phyloP scores from a whole-genome alignment of 2,113 vertebrate species.

The Corvus cornix region DNA sequence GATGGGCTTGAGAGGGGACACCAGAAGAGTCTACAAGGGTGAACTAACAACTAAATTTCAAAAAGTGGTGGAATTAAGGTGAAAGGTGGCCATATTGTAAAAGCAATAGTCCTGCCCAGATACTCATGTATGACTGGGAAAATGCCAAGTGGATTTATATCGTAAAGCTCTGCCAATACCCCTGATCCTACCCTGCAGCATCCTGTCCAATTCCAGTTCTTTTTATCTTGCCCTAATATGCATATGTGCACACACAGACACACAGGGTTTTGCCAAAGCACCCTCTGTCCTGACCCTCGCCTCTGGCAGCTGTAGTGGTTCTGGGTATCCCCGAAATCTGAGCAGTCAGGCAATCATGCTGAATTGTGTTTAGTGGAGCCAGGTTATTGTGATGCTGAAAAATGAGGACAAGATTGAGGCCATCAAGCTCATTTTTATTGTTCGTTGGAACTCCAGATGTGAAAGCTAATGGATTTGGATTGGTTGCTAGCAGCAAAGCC shows the following conservation, averaged over 20 bases:
- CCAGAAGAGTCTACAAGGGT: not conserved
- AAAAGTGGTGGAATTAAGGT: not conserved
- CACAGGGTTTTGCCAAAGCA: not conserved
- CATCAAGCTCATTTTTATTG: constrained; percentile 75
- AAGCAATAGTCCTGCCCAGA: not conserved
- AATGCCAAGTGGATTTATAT: not conserved
- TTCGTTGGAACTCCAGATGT: constrained; percentile 74
- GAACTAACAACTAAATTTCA: not conserved
- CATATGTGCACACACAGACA: not conserved
- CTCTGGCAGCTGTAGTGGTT: constrained; percentile 5
- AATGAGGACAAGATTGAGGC: constrained; percentile 76
- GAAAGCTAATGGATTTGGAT: constrained; percentile 78
- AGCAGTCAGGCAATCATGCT: constrained; percentile 69
- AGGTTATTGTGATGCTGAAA: constrained; percentile 77
- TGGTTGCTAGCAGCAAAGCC: constrained; percentile 69
- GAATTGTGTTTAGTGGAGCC: constrained; percentile 70
- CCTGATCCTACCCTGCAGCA: constrained; percentile 32
- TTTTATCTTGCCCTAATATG: not conserved
- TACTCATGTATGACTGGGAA: not conserved
- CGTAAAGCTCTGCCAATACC: not conserved
- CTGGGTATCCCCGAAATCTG: constrained; percentile 11
- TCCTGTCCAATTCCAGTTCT: constrained; percentile 27
- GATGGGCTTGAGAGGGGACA: not conserved
- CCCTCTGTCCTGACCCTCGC: constrained; percentile 10
- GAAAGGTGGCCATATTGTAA: not conserved